Evolutionary conservation across 2,113 vertebrate genomes (phyloP).

Genomic region (Ptyas mucosa): DNA sequence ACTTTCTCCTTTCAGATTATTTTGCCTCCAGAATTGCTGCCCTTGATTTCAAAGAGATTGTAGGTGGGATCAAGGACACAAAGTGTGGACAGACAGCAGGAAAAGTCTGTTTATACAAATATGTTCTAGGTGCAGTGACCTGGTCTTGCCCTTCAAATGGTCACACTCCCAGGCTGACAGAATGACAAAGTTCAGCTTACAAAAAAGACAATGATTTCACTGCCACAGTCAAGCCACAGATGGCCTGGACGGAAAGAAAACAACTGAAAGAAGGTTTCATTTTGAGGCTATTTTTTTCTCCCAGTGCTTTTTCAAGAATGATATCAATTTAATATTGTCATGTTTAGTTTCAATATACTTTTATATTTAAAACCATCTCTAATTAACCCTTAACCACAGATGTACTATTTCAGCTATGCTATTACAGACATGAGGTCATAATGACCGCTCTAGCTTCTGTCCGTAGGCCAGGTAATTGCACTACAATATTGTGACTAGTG

Average conservation of each 20-base stretch:
- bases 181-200: conserved; percentile 34
- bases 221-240: neutral
- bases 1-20: neutral
- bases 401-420: too few relatives aligned
- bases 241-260: conserved; percentile 12
- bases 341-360: neutral
- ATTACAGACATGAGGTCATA: too few relatives aligned
- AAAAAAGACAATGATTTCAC: conserved; percentile 45
- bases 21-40: neutral
- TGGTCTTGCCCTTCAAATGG: conserved; percentile 41
- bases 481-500: too few relatives aligned
- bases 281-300: conserved; percentile 4
- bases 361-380: neutral
- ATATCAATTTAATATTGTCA: neutral
- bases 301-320: conserved; percentile 17
- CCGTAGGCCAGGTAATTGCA: too few relatives aligned
- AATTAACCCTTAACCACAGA: neutral
- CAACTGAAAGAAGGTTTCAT: neutral
- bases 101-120: conserved; percentile 53
- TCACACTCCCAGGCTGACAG: conserved; percentile 38
- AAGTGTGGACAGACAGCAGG: conserved; percentile 21
- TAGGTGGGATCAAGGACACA: conserved; percentile 15
- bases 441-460: too few relatives aligned
- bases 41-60: neutral
- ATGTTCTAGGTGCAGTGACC: conserved; percentile 42